Base-by-base conservation (phyloP, 64 coral and sea anemone genomes). In the Stichodactyla mertensii region DNA sequence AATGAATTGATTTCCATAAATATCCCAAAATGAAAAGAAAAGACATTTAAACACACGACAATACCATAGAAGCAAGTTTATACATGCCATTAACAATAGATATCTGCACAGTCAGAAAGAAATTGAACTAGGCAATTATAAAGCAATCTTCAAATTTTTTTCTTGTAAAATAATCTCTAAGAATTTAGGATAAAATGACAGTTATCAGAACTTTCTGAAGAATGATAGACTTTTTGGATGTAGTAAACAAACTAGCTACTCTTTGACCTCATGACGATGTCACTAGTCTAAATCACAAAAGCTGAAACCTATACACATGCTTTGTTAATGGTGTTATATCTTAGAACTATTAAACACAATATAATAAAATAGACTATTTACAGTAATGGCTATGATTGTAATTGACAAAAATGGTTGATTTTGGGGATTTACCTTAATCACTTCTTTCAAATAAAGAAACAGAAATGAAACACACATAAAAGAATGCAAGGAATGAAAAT, bases 401-500 rank as follows among this genome's bases (percentile, higher is more conserved):
- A 74, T 27, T 31, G n/a, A 28, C 22, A 5, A 74, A 74, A 31
- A 11, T 31, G 26, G 9, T 31, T 74, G 69, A 74, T 74, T 74
- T 26, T 31, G 12, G 27, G 5, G 69, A 31, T 1, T 13, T 74
- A 5, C 5, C 11, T 28, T 0, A 13, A 13, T 74, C 12, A 74
- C 23, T 74, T 74, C 27, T 1, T 31, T 13, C 12, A 23, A 31
- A 74, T 31, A 13, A 74, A 31, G 69, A 74, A 74, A 74, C 69
- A 74, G 69, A 74, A 74, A 28, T 19, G 24, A 31, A 74, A 31
- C 24, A 74, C 69, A 74, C 23, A 9, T 9, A 74, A 27, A 23
- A 74, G 69, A 74, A 74, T 74, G 22, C 69, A n/a, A 74, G 26
- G 69, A 74, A 74, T 74, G n/a, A 74, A 31, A 74, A 27, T n/a